These are phyloP conservation scores for Xylophagus ater DNA, from an alignment of 2,888 invertebrate species.

Conservation along the genomic window DNA sequence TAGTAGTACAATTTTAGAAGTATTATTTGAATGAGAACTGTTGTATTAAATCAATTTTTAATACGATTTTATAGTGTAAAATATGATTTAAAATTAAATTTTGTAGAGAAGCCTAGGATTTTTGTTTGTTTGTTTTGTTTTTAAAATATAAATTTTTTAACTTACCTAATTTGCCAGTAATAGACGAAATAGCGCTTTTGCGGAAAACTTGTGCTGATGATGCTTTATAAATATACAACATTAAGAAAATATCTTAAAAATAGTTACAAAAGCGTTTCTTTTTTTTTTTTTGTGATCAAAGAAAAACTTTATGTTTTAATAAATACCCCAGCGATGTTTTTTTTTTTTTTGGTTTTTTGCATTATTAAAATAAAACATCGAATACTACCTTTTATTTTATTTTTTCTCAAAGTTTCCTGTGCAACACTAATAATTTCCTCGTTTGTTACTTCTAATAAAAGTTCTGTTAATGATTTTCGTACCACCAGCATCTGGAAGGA, in stretches of 20 bases:
- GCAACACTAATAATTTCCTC: constrained; percentile 76
- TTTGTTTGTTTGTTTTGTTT: no score
- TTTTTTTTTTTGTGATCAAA: constrained; percentile 11
- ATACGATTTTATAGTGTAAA: no score
- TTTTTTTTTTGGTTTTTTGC: background rate
- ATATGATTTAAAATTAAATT: no score
- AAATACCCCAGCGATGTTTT: background rate
- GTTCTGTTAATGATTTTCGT: constrained; percentile 80
- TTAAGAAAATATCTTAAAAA: constrained; percentile 14
- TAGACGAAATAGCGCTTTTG: constrained; percentile 83
- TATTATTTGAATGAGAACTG: no score
- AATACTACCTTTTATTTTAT: constrained; percentile 69
- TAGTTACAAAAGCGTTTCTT: constrained; percentile 8
- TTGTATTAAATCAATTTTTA: no score
- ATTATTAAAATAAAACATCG: constrained; percentile 20
- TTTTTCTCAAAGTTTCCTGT: constrained; percentile 73
- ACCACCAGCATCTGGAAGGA: constrained; percentile 69
- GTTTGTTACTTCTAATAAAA: constrained; percentile 87
- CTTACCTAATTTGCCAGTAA: constrained; percentile 87
- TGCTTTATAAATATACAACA: constrained; percentile 32
- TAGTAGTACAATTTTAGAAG: no score
- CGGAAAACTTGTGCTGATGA: constrained; percentile 46
- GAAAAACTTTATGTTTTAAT: constrained; percentile 18
- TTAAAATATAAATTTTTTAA: no score
- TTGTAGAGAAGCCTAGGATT: no score